A percentile compares a stretch with the other conserved stretches of the same genome.
These are phyloP conservation scores for Priocnemis perturbator DNA, from an alignment of 2,888 invertebrate genomes.

Conservation along the genomic window DNA sequence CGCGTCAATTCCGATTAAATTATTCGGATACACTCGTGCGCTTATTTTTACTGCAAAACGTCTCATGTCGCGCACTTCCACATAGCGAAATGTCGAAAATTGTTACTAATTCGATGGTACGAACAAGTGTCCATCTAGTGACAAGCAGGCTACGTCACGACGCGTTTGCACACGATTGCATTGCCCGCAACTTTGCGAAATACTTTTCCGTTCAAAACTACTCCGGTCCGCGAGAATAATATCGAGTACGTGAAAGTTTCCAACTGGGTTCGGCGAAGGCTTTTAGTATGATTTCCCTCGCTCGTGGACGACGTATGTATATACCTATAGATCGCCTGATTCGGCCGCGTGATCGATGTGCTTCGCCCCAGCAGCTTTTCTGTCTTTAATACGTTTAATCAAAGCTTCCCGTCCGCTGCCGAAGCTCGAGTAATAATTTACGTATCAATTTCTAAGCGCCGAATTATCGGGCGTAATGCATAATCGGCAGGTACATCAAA, in stretches of 20 bases:
- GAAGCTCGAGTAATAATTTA: neutral
- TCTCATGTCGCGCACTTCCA: too few species aligned
- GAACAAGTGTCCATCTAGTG: too few species aligned
- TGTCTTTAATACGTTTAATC: conserved; percentile 8
- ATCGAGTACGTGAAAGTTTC: conserved; percentile 12
- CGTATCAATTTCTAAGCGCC: too few species aligned
- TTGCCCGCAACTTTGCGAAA: conserved; percentile 8
- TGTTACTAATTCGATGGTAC: too few species aligned
- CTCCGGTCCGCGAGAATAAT: neutral
- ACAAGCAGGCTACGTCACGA: too few species aligned
- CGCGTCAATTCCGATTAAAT: too few species aligned
- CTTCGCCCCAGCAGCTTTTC: neutral
- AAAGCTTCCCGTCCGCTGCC: neutral
- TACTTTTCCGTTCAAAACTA: conserved; percentile 6
- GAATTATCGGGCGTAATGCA: too few species aligned
- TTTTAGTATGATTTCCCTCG: conserved; percentile 38
- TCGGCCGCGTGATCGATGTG: conserved; percentile 2
- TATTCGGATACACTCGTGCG: too few species aligned
- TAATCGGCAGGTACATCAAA: too few species aligned
- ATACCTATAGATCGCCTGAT: neutral
- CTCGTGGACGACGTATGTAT: neutral
- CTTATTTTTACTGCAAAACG: too few species aligned
- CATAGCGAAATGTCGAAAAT: too few species aligned
- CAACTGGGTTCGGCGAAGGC: conserved; percentile 19
- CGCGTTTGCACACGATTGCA: neutral